Conservation (phyloP, 1,140 invertebrate species). For the Hormaphis cornu region DNA sequence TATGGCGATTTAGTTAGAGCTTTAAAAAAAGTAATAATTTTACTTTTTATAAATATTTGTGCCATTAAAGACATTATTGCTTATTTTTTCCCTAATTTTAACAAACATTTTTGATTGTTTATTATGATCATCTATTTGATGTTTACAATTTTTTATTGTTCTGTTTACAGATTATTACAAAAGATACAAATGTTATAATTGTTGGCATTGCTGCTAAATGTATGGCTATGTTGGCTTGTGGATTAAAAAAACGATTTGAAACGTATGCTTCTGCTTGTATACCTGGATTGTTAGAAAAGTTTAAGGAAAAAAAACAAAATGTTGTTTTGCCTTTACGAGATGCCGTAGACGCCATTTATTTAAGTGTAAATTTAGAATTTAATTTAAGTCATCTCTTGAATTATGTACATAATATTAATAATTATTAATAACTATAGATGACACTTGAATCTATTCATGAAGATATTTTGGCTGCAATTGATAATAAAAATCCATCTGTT, state of each 20-base stretch:
- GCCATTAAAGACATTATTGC: background rate
- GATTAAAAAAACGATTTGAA: constrained; percentile 79
- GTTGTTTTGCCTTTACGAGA: constrained; percentile 78
- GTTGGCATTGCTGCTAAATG: constrained; percentile 80
- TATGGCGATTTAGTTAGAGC: constrained; percentile 81
- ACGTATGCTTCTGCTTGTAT: constrained; percentile 73
- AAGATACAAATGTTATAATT: constrained; percentile 92
- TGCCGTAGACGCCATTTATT: constrained; percentile 84
- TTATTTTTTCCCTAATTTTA: background rate
- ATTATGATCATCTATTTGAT: background rate
- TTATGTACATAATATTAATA: background rate
- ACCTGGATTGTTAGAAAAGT: constrained; percentile 81
- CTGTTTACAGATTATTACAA: constrained; percentile 60
- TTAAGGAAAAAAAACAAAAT: constrained; percentile 93
- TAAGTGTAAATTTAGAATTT: constrained; percentile 51
- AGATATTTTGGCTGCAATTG: constrained; percentile 69
- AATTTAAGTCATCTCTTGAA: background rate
- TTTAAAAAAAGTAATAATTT: constrained; percentile 68
- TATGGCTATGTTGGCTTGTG: constrained; percentile 69
- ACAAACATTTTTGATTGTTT: background rate
- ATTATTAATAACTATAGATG: constrained; percentile 50
- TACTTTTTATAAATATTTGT: constrained; percentile 6
- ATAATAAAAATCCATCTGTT: constrained; percentile 91
- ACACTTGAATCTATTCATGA: constrained; percentile 80
- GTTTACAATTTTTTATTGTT: constrained; percentile 5